These are phyloP conservation scores for Schizothorax lantsangensis DNA, from an alignment of 2,797 vertebrate species.

Conservation along the genomic window DNA sequence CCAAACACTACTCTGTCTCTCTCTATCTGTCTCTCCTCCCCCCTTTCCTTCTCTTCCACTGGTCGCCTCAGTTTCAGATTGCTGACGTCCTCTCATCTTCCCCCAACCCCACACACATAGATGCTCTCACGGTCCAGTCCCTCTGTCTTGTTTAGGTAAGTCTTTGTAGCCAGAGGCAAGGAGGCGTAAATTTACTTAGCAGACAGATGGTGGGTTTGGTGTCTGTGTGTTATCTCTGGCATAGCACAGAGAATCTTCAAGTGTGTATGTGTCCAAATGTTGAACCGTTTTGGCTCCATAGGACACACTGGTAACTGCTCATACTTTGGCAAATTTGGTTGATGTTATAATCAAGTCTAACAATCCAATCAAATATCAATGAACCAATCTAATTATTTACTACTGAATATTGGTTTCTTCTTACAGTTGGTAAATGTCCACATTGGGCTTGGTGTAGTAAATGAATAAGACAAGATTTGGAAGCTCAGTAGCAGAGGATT, in stretches of 20 bases:
- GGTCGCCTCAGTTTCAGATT: conserved; percentile 23
- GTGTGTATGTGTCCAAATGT: conserved; percentile 1
- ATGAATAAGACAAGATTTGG: conserved; percentile 10
- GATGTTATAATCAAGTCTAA: not conserved
- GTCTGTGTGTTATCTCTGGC: conserved; percentile 53
- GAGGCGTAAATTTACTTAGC: conserved; percentile 49
- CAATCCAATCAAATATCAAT: not conserved
- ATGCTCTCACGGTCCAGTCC: conserved; percentile 20
- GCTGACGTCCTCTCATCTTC: conserved; percentile 14
- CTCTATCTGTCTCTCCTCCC: not conserved
- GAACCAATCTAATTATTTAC: not conserved
- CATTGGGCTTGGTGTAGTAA: not conserved
- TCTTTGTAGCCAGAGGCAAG: conserved; percentile 12
- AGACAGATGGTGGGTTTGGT: conserved; percentile 53
- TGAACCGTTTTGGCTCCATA: not conserved
- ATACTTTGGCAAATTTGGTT: not conserved
- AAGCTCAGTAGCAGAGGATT: not conserved
- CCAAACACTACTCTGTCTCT: not conserved
- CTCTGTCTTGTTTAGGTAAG: conserved; percentile 49
- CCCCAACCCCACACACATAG: conserved; percentile 23
- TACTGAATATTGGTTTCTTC: not conserved
- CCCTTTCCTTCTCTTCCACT: conserved; percentile 1
- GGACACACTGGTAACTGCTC: not conserved
- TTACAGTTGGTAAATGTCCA: not conserved
- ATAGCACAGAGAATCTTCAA: conserved; percentile 15